Evolutionary conservation across 2,113 vertebrate genomes (phyloP), one percentile per base, ranked within the genome.

Genomic region (Rallus limicola): DNA sequence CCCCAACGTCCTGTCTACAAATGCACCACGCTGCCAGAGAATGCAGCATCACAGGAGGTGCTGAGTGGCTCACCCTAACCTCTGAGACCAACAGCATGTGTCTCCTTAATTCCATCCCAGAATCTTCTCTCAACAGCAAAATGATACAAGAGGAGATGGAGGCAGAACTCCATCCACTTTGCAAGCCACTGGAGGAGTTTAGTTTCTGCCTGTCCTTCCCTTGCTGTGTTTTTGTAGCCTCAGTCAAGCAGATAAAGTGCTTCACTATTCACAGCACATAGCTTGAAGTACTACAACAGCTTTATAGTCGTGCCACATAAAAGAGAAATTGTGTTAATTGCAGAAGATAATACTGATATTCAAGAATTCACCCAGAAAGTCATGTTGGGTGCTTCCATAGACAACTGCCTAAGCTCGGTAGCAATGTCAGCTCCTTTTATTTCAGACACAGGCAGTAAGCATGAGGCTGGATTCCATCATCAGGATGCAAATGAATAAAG

Each of bases 401-500:
- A 64, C 16, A 78, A 52, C 10, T 63, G 42, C 34, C 11, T 1
- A 46, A 85, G 55, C 52, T 34, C 38, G 15, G 76, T 4, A 77
- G 68, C 71, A 86, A 42, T 0, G 0, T 34, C 71, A 90, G 74
- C 15, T 44, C 74, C 74, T 88, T 93, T 93, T 50, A 65, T 38
- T 92, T 88, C 75, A 91, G 58, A 44, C 13, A 18, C 40, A 76
- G 52, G 46, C 64, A 86, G 69, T 16, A 56, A 89, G 71, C 14
- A 17, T 3, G 6, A 83, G 12, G 55, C 56, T 81, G 28, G 76
- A 80, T 91, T 65, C 67, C 59, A 65, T 26, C 75, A 69, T 44
- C 74, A 74, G 55, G 67, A 90, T 60, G 79, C 42, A 96, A 93
- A 92, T 58, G 40, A 80, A 34, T 53, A 77, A 90, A 93, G 63